These are phyloP conservation scores for Acanthiza pusilla DNA, from an alignment of 2,797 vertebrate species.

Conservation along the genomic window DNA sequence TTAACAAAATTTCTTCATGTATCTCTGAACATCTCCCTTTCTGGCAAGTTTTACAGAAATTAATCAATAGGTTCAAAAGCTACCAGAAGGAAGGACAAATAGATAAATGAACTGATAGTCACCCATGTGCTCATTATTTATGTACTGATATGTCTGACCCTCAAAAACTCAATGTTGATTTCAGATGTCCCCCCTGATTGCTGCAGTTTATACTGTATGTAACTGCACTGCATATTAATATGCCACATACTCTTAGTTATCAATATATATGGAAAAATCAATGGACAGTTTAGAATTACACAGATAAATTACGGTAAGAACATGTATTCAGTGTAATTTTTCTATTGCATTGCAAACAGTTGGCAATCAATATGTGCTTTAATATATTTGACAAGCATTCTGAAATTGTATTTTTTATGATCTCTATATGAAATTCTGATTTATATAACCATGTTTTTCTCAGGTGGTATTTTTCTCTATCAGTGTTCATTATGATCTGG, in stretches of 20 bases:
- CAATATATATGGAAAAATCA: background rate
- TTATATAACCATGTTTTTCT: background rate
- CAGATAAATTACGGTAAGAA: background rate
- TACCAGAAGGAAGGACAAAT: background rate
- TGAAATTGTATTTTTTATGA: background rate
- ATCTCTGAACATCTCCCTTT: background rate
- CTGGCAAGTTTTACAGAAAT: background rate
- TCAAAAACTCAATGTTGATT: background rate
- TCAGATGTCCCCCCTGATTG: background rate
- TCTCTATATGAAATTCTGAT: background rate
- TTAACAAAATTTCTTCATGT: background rate
- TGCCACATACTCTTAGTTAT: background rate
- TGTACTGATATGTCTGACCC: background rate
- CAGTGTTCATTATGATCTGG: background rate
- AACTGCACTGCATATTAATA: background rate
- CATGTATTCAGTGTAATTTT: background rate
- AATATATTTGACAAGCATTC: background rate
- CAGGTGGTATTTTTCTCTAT: background rate
- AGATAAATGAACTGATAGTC: background rate
- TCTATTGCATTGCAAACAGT: background rate
- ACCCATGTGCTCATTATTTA: background rate
- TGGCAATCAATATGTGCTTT: background rate
- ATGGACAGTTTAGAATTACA: background rate
- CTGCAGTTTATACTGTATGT: background rate
- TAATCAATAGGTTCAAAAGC: background rate